Percentiles rank a stretch among this genome's conserved stretches.
Evolutionary conservation across 1,140 invertebrate genomes (phyloP).

Genomic region (Stegodyphus mimosarum): DNA sequence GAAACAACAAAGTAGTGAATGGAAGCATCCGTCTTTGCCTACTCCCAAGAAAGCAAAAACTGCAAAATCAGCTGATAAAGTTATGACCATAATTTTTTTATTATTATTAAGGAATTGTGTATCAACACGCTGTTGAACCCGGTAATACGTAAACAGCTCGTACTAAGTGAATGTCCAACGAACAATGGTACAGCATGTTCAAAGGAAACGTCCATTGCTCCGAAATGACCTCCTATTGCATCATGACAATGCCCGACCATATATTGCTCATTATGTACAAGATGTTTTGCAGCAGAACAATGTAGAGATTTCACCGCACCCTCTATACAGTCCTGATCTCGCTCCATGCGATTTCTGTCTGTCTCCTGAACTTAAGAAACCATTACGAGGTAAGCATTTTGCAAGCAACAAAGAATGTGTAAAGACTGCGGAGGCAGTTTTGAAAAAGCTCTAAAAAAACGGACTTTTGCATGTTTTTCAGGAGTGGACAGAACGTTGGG

Average conservation of each 20-base stretch:
- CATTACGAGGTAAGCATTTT: too few relatives aligned
- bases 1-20: slow-evolving; percentile 8
- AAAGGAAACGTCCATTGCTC: slow-evolving; percentile 3
- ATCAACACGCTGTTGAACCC: neutral
- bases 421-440: too few relatives aligned
- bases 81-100: slow-evolving; percentile 1
- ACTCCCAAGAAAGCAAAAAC: slow-evolving; percentile 12
- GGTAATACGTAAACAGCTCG: slow-evolving; percentile 12
- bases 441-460: too few relatives aligned
- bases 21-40: slow-evolving; percentile 2
- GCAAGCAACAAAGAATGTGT: too few relatives aligned
- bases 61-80: neutral
- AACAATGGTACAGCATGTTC: neutral
- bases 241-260: neutral
- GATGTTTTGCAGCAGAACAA: slow-evolving; percentile 5
- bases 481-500: too few relatives aligned
- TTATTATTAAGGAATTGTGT: slow-evolving; percentile 16
- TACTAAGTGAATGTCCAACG: neutral
- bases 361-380: too few relatives aligned
- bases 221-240: neutral
- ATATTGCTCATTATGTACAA: slow-evolving; percentile 1
- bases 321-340: too few relatives aligned
- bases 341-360: too few relatives aligned
- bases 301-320: slow-evolving; percentile 22
- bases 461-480: too few relatives aligned